Evolutionary conservation across 2,888 invertebrate genomes (phyloP).

Genomic region (Pandemis cinnamomeana): DNA sequence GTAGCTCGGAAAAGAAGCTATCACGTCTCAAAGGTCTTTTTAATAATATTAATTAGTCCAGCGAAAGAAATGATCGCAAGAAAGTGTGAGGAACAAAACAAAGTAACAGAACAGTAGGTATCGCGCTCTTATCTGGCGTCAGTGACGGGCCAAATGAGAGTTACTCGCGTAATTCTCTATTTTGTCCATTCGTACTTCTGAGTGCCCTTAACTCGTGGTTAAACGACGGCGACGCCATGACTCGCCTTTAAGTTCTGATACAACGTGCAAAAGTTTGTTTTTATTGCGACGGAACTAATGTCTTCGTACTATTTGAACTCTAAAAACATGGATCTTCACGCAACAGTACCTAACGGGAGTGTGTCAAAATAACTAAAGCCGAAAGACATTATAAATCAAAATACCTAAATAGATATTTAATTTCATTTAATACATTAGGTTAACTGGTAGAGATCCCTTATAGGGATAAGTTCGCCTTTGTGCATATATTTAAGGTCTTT

Average conservation of each 20-base stretch:
- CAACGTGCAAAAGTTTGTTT: slow-evolving; percentile 26
- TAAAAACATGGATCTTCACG: background rate
- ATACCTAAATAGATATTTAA: too few species aligned
- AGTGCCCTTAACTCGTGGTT: slow-evolving; percentile 45
- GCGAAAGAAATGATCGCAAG: slow-evolving; percentile 10
- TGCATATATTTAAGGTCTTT: too few species aligned
- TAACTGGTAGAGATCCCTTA: too few species aligned
- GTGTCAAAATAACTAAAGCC: too few species aligned
- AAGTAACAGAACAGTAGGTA: slow-evolving; percentile 43
- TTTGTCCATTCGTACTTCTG: slow-evolving; percentile 45
- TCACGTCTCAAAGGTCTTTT: background rate
- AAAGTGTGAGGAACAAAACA: slow-evolving; percentile 40
- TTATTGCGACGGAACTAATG: slow-evolving; percentile 13
- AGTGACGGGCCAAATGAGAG: slow-evolving; percentile 55
- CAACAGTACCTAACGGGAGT: too few species aligned
- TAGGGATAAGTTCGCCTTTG: too few species aligned
- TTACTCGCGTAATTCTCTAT: slow-evolving; percentile 60
- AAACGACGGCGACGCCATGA: slow-evolving; percentile 34
- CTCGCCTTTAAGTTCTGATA: slow-evolving; percentile 35
- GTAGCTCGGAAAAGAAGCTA: slow-evolving; percentile 6
- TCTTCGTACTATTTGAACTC: background rate
- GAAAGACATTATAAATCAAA: too few species aligned
- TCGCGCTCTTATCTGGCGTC: slow-evolving; percentile 40
- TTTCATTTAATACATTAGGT: too few species aligned
- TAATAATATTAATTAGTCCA: slow-evolving; percentile 4